Base-by-base conservation (phyloP, 1,140 invertebrate genomes). In the Laodelphax striatellus region DNA sequence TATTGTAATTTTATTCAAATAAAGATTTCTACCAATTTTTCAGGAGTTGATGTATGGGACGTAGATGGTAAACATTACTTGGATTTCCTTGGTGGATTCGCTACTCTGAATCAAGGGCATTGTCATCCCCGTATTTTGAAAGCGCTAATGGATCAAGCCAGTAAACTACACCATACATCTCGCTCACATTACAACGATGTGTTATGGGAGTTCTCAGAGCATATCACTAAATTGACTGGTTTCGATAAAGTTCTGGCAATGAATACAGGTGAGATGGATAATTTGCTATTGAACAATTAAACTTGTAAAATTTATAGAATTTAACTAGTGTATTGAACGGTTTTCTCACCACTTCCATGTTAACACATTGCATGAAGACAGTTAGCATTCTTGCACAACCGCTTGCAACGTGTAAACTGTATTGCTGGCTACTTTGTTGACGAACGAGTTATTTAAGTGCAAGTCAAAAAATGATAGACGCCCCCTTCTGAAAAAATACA, bases 101-200 rank as follows among this genome's bases (percentile, higher is more conserved):
- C 86, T 17, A 87, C 88, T 2, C 80, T 90, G 3, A 90, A 86
- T 71, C 88, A 90, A 68, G 89, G 89, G 1, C 89, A 92, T 67
- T 89, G 85, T 67, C 90, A 92, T 71, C 89, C 88, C 0, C 78
- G 80, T 61, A 81, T 92, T 43, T 69, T 90, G 1, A 73, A 77
- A 57, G 81, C 82, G 0, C 74, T 92, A 64, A 70, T 62, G 14
- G 73, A 77, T 5, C 79, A 79, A 56, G 77, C 81, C 5, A 75
- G 75, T 6, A 74, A 75, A 8, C 68, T 92, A 1, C 82, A 86
- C 10, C 77, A 91, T n/a, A 87, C 86, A 0, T 90, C 88, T 0
- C 73, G 90, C 61, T 88, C 88, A 0, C 90, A 89, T 71, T 87
- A 88, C 69, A 85, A 82, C 16, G 77, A 82, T 61, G 72, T 79